A percentile compares a stretch with the other conserved stretches of the same genome.
Conservation (phyloP, 2,113 vertebrate species). For the Salvator merianae region DNA sequence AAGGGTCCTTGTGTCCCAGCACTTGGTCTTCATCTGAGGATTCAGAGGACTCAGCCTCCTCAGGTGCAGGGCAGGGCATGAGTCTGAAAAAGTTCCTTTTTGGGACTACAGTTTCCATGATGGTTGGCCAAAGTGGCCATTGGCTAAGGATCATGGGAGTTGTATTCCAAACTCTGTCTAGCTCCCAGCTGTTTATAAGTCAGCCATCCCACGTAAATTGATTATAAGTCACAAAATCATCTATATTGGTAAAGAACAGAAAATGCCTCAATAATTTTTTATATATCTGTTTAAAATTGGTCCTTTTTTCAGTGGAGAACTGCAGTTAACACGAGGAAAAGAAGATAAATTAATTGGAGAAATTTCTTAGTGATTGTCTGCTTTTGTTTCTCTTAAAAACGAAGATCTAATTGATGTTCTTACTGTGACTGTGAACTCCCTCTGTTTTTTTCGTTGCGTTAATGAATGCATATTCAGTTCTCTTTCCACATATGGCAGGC, state of each 20-base stretch:
- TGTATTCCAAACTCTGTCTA: no score
- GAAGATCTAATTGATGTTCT: conserved; percentile 53
- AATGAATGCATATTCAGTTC: conserved; percentile 62
- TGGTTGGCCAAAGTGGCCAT: no score
- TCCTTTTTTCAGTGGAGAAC: conserved; percentile 23
- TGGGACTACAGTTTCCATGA: no score
- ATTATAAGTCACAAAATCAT: neutral
- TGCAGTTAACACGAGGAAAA: conserved; percentile 37
- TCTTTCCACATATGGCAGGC: conserved; percentile 54
- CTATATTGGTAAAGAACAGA: neutral
- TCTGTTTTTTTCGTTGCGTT: conserved; percentile 52
- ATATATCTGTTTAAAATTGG: conserved; percentile 4
- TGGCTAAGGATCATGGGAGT: no score
- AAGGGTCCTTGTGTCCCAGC: no score
- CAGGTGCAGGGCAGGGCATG: no score
- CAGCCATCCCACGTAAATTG: neutral
- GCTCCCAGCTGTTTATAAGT: neutral
- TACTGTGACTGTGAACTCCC: conserved; percentile 49
- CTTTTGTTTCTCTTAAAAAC: neutral
- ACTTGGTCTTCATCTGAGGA: no score
- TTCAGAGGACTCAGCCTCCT: no score
- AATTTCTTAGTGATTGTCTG: conserved; percentile 46
- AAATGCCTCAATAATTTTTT: neutral
- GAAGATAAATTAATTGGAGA: conserved; percentile 49
- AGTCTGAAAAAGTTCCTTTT: no score